A percentile compares a stretch with the other conserved stretches of the same genome.
Conservation (phyloP, 2,888 invertebrate species). For the Steromphala cineraria region DNA sequence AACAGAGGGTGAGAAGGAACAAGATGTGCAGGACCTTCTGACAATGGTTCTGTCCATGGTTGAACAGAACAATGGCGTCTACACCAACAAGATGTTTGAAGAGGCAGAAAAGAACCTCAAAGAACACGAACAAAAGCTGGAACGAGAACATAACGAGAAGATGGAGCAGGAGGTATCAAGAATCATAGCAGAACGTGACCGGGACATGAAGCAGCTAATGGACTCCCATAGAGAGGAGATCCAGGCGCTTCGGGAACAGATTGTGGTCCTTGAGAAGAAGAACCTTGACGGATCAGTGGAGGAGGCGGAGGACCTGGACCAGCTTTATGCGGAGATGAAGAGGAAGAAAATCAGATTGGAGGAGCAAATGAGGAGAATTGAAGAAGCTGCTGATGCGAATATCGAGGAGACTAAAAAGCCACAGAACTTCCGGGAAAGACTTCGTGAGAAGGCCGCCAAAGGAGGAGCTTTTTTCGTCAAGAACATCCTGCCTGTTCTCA, state of each 20-base stretch:
- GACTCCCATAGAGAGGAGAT: not conserved
- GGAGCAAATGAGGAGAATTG: no score
- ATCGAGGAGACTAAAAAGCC: no score
- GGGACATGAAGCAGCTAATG: no score
- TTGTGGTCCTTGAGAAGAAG: not conserved
- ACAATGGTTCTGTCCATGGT: conserved; percentile 10
- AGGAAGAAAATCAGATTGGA: no score
- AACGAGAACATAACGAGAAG: not conserved
- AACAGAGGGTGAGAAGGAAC: not conserved
- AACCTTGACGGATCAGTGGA: not conserved
- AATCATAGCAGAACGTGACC: not conserved
- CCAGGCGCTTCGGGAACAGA: not conserved
- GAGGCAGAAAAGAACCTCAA: conserved; percentile 22
- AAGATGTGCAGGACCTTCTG: conserved; percentile 15
- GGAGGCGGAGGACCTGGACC: no score
- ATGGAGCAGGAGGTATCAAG: not conserved
- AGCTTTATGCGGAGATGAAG: no score
- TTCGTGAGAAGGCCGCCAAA: no score
- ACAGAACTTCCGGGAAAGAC: no score
- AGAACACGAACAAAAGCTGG: not conserved
- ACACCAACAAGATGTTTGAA: conserved; percentile 32
- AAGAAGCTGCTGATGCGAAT: no score
- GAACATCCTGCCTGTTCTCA: no score
- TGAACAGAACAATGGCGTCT: conserved; percentile 24
- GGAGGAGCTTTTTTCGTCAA: no score